Evolutionary conservation across 1,140 invertebrate genomes (phyloP).

Genomic region (Drosophila kanapiae): DNA sequence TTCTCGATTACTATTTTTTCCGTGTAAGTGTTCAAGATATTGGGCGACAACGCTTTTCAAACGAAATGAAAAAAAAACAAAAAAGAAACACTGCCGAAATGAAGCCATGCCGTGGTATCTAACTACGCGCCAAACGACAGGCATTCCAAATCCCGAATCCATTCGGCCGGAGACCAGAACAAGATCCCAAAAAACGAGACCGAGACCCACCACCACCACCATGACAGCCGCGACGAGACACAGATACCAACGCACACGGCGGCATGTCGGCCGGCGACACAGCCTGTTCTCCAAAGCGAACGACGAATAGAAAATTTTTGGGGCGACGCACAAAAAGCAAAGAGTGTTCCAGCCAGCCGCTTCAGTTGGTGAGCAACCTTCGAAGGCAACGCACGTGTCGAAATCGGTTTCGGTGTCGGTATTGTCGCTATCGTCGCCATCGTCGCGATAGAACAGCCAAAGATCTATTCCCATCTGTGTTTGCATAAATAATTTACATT

Average conservation of each 20-base stretch:
- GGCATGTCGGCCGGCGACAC: neutral
- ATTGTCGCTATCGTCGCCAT: constrained; percentile 7
- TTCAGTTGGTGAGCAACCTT: constrained; percentile 74
- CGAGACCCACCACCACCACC: constrained; percentile 35
- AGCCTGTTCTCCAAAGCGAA: constrained; percentile 24
- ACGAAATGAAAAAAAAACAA: neutral
- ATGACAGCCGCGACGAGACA: constrained; percentile 7
- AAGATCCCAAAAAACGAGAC: constrained; percentile 45
- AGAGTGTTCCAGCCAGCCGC: constrained; percentile 58
- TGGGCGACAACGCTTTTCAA: constrained; percentile 25
- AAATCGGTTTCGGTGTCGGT: constrained; percentile 9
- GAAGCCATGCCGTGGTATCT: constrained; percentile 23
- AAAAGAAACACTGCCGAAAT: constrained; percentile 6
- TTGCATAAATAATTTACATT: constrained; percentile 42
- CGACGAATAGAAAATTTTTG: constrained; percentile 14
- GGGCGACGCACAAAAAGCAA: constrained; percentile 56
- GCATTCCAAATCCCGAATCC: constrained; percentile 11
- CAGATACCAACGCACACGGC: constrained; percentile 23
- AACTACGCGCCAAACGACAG: constrained; percentile 45
- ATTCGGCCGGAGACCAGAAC: constrained; percentile 41
- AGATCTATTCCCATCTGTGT: constrained; percentile 14
- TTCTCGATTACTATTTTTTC: neutral
- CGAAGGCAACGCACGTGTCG: constrained; percentile 58
- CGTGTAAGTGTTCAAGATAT: constrained; percentile 6
- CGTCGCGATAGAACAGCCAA: constrained; percentile 12